Evolutionary conservation across 2,888 invertebrate genomes (phyloP).

Genomic region (Mantis religiosa): DNA sequence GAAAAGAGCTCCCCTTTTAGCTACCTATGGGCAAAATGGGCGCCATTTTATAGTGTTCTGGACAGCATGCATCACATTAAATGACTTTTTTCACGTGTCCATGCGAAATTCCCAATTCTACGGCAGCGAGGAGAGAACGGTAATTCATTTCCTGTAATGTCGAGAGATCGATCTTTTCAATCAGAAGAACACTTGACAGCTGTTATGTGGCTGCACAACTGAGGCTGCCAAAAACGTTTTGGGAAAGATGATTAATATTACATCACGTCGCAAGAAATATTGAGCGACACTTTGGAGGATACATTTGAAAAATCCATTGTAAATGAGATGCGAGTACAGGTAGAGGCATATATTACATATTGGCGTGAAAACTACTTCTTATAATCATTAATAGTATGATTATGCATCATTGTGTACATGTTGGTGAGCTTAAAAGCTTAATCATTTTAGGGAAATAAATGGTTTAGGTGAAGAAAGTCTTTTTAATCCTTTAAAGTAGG

Average conservation of each 20-base stretch:
- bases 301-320: background rate
- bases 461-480: too few species aligned
- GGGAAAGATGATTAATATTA: background rate
- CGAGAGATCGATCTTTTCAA: background rate
- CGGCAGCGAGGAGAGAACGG: background rate
- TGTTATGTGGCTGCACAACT: background rate
- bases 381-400: too few species aligned
- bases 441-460: too few species aligned
- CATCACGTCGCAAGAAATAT: background rate
- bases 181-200: background rate
- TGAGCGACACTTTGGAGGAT: background rate
- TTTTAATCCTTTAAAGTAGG: too few species aligned
- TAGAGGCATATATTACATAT: too few species aligned
- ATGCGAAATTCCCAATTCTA: background rate
- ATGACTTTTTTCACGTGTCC: background rate
- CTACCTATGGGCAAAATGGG: background rate
- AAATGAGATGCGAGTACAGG: background rate
- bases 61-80: background rate
- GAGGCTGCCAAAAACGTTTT: background rate
- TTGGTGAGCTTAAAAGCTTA: too few species aligned
- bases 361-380: too few species aligned
- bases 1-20: background rate
- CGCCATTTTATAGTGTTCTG: background rate
- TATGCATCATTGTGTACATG: too few species aligned
- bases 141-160: background rate